Conservation (phyloP, 2,797 vertebrate genomes). For the Paguma larvata region DNA sequence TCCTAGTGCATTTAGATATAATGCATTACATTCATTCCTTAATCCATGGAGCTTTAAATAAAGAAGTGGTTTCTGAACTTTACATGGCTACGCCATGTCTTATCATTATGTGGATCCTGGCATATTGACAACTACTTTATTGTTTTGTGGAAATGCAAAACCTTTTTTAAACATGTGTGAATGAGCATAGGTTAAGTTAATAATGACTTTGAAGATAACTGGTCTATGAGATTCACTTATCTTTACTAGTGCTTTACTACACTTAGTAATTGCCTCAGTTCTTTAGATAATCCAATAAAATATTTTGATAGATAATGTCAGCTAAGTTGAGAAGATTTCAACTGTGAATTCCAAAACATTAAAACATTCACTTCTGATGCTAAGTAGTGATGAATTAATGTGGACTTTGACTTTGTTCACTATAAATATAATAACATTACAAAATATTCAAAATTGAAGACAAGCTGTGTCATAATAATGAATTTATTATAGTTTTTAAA, state of each 20-base stretch:
- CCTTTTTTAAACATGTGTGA: constrained; percentile 43
- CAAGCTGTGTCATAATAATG: constrained; percentile 21
- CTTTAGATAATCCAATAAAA: constrained; percentile 71
- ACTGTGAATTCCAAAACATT: constrained; percentile 51
- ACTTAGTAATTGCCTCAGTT: constrained; percentile 35
- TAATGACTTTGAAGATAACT: constrained; percentile 61
- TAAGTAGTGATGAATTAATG: constrained; percentile 69
- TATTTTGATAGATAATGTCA: constrained; percentile 58
- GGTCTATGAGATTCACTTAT: constrained; percentile 27
- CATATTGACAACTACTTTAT: not conserved
- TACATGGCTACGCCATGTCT: not conserved
- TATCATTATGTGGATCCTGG: not conserved
- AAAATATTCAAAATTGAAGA: constrained; percentile 67
- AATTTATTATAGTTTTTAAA: constrained; percentile 72
- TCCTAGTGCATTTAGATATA: not conserved
- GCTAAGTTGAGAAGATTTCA: constrained; percentile 40
- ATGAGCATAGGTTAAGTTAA: constrained; percentile 55
- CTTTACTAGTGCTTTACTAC: constrained; percentile 42
- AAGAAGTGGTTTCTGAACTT: not conserved
- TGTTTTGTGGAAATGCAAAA: not conserved
- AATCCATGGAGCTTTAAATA: not conserved
- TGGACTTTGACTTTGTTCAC: constrained; percentile 53
- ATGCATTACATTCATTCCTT: not conserved
- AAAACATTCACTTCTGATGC: constrained; percentile 69
- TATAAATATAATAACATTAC: constrained; percentile 70